phyloP scores from a whole-genome alignment of 2,888 invertebrate species.

The Sinelater perroti region DNA sequence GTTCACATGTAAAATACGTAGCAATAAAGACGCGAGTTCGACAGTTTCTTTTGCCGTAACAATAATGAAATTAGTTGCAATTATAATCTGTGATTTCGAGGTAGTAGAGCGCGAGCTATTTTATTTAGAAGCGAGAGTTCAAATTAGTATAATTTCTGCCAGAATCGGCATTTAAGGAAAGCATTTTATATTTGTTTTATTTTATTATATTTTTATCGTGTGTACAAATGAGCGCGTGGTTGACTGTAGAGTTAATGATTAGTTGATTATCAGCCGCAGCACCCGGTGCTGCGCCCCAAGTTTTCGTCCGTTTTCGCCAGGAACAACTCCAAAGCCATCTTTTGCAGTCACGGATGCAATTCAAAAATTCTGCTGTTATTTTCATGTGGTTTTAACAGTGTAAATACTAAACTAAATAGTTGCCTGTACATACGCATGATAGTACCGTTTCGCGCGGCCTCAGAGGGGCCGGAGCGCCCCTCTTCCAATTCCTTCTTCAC shows the following conservation, averaged over 20 bases:
- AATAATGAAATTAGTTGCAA: slow-evolving; percentile 44
- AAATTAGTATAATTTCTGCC: slow-evolving; percentile 35
- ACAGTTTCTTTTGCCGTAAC: slow-evolving; percentile 41
- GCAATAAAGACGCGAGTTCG: slow-evolving; percentile 51
- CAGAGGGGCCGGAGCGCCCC: too few species aligned
- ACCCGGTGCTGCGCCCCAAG: too few species aligned
- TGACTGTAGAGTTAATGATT: too few species aligned
- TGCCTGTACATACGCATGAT: slow-evolving; percentile 35
- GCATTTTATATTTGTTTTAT: slow-evolving; percentile 30
- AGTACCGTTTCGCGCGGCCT: slow-evolving; percentile 10
- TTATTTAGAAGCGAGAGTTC: slow-evolving; percentile 27
- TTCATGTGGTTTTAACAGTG: slow-evolving; percentile 32
- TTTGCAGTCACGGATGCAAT: too few species aligned
- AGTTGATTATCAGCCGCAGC: too few species aligned
- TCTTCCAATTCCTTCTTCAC: too few species aligned
- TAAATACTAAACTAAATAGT: slow-evolving; percentile 27
- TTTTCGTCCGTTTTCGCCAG: too few species aligned
- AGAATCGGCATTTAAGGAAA: slow-evolving; percentile 36
- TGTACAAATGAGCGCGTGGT: slow-evolving; percentile 32
- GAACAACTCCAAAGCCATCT: too few species aligned
- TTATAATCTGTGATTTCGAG: slow-evolving; percentile 45
- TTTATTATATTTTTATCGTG: slow-evolving; percentile 34
- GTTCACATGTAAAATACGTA: slow-evolving; percentile 51
- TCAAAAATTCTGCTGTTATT: too few species aligned
- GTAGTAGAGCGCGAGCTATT: slow-evolving; percentile 30